Percentiles rank a stretch among this genome's conserved stretches.
Evolutionary conservation across 2,888 invertebrate species (phyloP).

Genomic region (Drosophila mercatorum): DNA sequence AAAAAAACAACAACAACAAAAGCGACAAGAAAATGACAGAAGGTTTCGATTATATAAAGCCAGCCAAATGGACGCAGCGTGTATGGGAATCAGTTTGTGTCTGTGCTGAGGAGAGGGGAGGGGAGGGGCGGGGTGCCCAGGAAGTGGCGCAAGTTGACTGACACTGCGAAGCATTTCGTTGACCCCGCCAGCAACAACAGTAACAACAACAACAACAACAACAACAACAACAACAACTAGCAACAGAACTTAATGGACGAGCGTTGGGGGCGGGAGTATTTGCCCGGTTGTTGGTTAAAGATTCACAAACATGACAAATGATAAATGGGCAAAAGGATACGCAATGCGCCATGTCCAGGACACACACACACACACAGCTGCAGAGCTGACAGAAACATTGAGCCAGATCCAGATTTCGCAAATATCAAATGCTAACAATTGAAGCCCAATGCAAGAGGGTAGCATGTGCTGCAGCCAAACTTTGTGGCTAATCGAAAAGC

Average conservation of each 20-base stretch:
- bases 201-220: background rate
- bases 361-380: conserved; percentile 2
- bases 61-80: conserved; percentile 33
- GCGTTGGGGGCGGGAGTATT: conserved; percentile 6
- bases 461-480: background rate
- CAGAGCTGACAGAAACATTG: conserved; percentile 11
- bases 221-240: conserved; percentile 9
- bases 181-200: conserved; percentile 46
- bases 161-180: conserved; percentile 68
- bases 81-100: conserved; percentile 31
- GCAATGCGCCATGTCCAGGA: conserved; percentile 51
- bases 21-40: conserved; percentile 71
- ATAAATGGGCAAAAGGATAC: conserved; percentile 74
- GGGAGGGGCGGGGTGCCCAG: background rate
- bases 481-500: background rate
- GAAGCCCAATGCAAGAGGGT: conserved; percentile 8
- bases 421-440: conserved; percentile 44
- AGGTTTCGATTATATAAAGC: conserved; percentile 74
- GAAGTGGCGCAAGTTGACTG: conserved; percentile 60
- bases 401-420: conserved; percentile 42
- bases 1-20: background rate
- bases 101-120: background rate
- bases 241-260: conserved; percentile 26
- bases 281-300: conserved; percentile 52
- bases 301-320: conserved; percentile 74